Evolutionary conservation across 2,113 vertebrate genomes (phyloP), one percentile per base, ranked within the genome.

Genomic region (Petaurus breviceps): DNA sequence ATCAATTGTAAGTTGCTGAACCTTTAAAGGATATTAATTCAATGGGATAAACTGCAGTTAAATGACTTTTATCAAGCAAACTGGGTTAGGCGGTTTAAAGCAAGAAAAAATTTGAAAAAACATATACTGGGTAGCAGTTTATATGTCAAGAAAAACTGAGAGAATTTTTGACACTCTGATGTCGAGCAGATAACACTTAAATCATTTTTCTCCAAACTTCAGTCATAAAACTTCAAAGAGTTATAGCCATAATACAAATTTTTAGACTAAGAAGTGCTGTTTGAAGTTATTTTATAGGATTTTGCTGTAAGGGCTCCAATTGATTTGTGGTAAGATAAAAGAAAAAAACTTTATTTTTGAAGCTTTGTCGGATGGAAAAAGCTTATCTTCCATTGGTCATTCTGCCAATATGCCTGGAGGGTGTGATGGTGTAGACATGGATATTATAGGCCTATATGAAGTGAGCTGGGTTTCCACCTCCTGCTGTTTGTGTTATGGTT

Each of bases 221-320:
- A 99, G 99, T 99, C 99, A 99, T 99, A 99, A 98, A 98, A 99
- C 99, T 99, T 99, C 99, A 99, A 99, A 99, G 99, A 99, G 98
- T 99, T 99, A 99, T 99, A 99, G 99, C 99, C 99, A 99, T 99
- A 99, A 99, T 99, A 99, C 99, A 99, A 99, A 99, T 99, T 99
- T 99, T 99, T 99, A 99, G 99, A 99, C 99, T 99, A 99, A 99
- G 99, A 99, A 99, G 99, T 98, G 91, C 98, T 99, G 99, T 99
- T 99, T 99, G 99, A 99, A 99, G 99, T 99, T 99, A 99, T 99
- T 99, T 99, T 99, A 99, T 99, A 99, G 99, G 99, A 99, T 99
- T 99, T 99, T 99, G 99, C 99, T 99, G 99, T 99, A 99, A 99
- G 99, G 99, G 99, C 98, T 99, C 99, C 99, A 99, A 99, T 99